These are phyloP conservation scores for Tinea trinotella DNA, from an alignment of 2,888 invertebrate genomes.

Conservation along the genomic window DNA sequence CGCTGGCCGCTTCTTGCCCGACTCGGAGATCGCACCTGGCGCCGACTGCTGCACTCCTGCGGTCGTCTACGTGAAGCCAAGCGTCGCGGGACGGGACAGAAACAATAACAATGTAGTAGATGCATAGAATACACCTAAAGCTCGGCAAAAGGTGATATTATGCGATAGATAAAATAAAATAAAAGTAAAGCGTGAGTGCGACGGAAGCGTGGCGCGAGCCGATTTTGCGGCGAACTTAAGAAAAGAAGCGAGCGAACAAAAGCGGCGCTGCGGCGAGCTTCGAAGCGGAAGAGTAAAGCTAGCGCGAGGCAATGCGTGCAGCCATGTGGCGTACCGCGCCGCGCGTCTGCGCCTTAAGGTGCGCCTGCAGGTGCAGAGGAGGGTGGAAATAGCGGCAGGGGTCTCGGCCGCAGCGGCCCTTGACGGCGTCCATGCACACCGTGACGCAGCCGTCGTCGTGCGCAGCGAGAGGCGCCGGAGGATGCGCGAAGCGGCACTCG, in stretches of 20 bases:
- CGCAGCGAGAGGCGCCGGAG: conserved; percentile 95
- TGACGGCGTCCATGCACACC: conserved; percentile 99
- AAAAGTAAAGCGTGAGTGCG: conserved; percentile 71
- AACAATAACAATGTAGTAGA: conserved; percentile 73
- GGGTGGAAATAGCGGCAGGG: conserved; percentile 99
- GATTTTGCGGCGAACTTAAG: conserved; percentile 56
- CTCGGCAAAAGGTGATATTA: conserved; percentile 67
- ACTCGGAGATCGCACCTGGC: conserved; percentile 79
- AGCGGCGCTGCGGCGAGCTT: conserved; percentile 68
- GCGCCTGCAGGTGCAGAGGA: conserved; percentile 99
- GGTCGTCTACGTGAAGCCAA: conserved; percentile 72
- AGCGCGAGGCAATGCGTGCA: conserved; percentile 64
- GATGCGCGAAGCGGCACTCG: conserved; percentile 99
- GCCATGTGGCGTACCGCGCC: conserved; percentile 86
- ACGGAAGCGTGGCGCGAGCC: conserved; percentile 67
- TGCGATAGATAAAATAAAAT: conserved; percentile 66
- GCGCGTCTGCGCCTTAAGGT: conserved; percentile 98
- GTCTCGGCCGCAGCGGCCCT: conserved; percentile 98
- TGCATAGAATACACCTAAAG: conserved; percentile 73
- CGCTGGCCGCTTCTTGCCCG: conserved; percentile 95
- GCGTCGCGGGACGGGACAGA: conserved; percentile 72
- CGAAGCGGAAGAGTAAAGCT: conserved; percentile 66
- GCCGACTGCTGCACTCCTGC: conserved; percentile 75
- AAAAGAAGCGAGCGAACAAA: conserved; percentile 65
- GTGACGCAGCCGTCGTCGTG: conserved; percentile 99